A percentile compares a stretch with the other conserved stretches of the same genome.
These are phyloP conservation scores for Liposcelis brunnea DNA, from an alignment of 2,888 invertebrate species.

Conservation along the genomic window DNA sequence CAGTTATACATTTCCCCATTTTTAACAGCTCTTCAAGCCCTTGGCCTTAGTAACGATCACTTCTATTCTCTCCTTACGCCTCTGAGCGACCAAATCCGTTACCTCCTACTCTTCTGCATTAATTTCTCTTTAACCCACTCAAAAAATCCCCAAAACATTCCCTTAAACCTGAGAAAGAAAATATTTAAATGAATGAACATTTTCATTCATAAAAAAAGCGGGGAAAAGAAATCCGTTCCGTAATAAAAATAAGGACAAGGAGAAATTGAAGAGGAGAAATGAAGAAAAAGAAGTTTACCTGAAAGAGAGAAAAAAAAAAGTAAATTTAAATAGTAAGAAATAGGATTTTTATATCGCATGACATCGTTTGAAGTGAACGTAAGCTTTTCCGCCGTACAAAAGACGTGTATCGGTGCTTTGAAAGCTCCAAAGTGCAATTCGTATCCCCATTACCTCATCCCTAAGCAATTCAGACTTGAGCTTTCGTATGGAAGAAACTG, in stretches of 20 bases:
- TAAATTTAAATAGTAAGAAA: slow-evolving; percentile 2
- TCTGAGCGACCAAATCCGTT: no score
- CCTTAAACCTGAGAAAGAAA: no score
- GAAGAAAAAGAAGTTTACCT: slow-evolving; percentile 1
- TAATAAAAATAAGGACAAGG: background rate
- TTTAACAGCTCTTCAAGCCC: no score
- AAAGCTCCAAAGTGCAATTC: slow-evolving; percentile 5
- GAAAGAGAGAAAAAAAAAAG: background rate
- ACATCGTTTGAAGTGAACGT: slow-evolving; percentile 5
- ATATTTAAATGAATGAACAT: no score
- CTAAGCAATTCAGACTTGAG: slow-evolving; percentile 2
- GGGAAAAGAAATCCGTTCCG: background rate
- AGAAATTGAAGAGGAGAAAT: background rate
- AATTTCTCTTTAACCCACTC: no score
- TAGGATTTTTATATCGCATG: slow-evolving; percentile 1
- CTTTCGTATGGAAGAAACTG: slow-evolving; percentile 4
- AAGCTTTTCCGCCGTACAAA: background rate
- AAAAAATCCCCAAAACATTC: no score
- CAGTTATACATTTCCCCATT: no score
- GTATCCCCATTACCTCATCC: slow-evolving; percentile 3
- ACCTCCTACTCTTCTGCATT: no score
- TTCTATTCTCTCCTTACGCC: no score
- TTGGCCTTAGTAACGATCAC: no score
- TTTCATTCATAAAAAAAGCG: background rate
- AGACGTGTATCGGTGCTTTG: slow-evolving; percentile 5